Evolutionary conservation across 2,113 vertebrate genomes (phyloP).

Genomic region (Spea bombifrons): DNA sequence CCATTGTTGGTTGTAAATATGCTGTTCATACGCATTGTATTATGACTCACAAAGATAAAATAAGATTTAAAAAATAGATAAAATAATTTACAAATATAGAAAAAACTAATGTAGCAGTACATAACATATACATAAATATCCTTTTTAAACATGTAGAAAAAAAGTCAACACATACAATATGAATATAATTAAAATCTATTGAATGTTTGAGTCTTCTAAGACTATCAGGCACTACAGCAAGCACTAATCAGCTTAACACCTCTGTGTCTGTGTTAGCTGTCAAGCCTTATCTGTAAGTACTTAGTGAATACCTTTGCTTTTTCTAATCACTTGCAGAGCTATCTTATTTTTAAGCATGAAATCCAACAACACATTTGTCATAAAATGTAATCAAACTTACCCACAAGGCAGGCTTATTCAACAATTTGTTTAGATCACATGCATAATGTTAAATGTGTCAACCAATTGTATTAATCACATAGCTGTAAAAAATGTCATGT

Average conservation of each 20-base stretch:
- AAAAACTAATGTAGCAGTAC: too few relatives aligned
- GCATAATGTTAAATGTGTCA: not conserved
- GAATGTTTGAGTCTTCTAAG: slow-evolving; percentile 8
- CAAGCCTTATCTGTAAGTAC: slow-evolving; percentile 14
- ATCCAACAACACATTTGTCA: slow-evolving; percentile 13
- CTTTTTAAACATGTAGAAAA: too few relatives aligned
- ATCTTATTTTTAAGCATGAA: slow-evolving; percentile 10
- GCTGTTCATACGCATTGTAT: too few relatives aligned
- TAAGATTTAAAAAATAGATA: too few relatives aligned
- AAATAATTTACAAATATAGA: too few relatives aligned
- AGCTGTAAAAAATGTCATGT: slow-evolving; percentile 4
- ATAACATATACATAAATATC: too few relatives aligned
- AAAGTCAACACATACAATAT: not conserved
- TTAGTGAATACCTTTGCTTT: slow-evolving; percentile 26
- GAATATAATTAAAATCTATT: slow-evolving; percentile 6
- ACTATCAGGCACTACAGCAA: slow-evolving; percentile 21
- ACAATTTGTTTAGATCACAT: not conserved
- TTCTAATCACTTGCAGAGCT: slow-evolving; percentile 5
- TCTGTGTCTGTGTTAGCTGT: slow-evolving; percentile 32
- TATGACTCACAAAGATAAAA: too few relatives aligned
- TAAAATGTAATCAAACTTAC: not conserved
- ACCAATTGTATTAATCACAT: not conserved
- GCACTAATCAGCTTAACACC: slow-evolving; percentile 32
- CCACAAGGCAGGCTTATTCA: not conserved
- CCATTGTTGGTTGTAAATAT: too few relatives aligned